Base-by-base conservation (phyloP, 2,888 invertebrate species). In the Pardosa pseudoannulata region DNA sequence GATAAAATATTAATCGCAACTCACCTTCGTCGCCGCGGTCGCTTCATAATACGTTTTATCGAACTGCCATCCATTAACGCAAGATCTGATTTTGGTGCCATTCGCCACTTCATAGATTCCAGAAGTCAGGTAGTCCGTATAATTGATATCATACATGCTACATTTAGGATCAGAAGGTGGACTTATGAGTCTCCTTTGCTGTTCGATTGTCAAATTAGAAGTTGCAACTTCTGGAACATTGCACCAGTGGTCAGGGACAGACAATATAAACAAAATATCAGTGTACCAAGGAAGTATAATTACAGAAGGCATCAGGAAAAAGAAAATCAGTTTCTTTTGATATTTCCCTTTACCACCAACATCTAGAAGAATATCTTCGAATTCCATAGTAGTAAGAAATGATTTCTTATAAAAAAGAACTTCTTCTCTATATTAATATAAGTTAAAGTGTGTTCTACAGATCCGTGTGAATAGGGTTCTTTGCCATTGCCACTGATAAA, bases 311-410 rank as follows among this genome's bases (percentile, higher is more conserved):
- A 97, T 96, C 83, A 98, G 95, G 76, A 97, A 93, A 94, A 96
- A 96, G 28, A 96, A 93, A 87, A 97, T 92, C 76, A 95, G 92
- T 91, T 31, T 65, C 50, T 96, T 96, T 91, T 98, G 97, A 91
- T 97, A 97, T 56, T 94, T 93, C 71, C 97, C 97, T 91, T 97
- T 97, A 91, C 97, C 97, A 1, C 97, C 97, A 87, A 97, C 95
- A 90, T 95, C 94, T 0, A 95, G 67, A 90, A 95, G 95, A n/a
- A 90, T 82, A 23, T 90, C 90, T 85, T 91, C 91, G 75, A 89
- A 88, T 29, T 89, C 88, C 89, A 89, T 89, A 6, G n/a, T n/a
- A n/a, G n/a, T n/a, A n/a, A n/a, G n/a, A n/a, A n/a, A n/a, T n/a
- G n/a, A n/a, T n/a, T n/a, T n/a, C n/a, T n/a, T n/a, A n/a, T n/a